phyloP scores from a whole-genome alignment of 1,140 invertebrate species.

The Drosophila mayri region DNA sequence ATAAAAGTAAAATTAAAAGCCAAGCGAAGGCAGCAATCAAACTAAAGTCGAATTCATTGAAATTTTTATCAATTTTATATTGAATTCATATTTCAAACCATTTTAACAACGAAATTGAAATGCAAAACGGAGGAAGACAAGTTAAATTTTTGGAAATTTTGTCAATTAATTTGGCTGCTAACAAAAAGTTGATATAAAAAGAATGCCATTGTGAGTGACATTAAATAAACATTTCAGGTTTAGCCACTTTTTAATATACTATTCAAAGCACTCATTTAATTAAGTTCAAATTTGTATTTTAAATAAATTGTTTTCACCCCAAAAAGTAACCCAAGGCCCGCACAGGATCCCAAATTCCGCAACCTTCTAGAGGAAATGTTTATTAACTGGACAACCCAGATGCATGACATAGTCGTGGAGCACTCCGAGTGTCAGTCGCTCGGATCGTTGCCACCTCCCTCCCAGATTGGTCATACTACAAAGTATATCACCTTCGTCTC shows the following conservation, averaged over 20 bases:
- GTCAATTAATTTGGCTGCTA: conserved; percentile 30
- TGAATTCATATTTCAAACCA: conserved; percentile 34
- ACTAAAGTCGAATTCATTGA: conserved; percentile 48
- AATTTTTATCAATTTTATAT: conserved; percentile 44
- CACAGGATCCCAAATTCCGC: conserved; percentile 88
- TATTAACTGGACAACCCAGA: conserved; percentile 91
- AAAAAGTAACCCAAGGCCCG: conserved; percentile 69
- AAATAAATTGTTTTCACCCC: neutral
- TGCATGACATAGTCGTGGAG: conserved; percentile 87
- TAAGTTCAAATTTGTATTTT: conserved; percentile 1
- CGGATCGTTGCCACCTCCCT: conserved; percentile 3
- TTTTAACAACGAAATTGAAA: conserved; percentile 3
- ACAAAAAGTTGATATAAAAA: conserved; percentile 15
- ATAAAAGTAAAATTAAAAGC: conserved; percentile 16
- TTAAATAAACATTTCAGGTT: neutral
- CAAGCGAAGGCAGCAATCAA: conserved; percentile 22
- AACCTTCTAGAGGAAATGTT: conserved; percentile 90
- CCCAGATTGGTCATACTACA: neutral
- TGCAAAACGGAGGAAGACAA: neutral
- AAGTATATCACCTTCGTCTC: conserved; percentile 85
- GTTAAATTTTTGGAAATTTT: conserved; percentile 36
- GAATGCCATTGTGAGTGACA: neutral
- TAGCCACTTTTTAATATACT: neutral
- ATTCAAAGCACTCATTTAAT: neutral
- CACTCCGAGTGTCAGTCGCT: conserved; percentile 54